Conservation (phyloP, 2,113 vertebrate species). For the Cervus canadensis region DNA sequence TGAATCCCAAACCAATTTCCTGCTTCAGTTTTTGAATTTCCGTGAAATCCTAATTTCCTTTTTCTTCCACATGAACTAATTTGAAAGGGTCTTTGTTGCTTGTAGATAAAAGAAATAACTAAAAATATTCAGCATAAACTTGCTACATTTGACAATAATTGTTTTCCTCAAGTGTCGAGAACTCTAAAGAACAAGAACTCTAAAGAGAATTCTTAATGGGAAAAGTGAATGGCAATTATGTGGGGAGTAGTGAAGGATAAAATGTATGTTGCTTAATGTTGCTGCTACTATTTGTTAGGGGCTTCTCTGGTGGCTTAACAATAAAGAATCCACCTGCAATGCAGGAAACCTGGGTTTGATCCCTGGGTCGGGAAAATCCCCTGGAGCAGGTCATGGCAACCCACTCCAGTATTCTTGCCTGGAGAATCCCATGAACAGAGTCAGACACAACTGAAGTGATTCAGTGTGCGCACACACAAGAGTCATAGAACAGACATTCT, state of each 20-base stretch:
- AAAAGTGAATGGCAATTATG: background rate
- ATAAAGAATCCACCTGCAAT: background rate
- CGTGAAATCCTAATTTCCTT: background rate
- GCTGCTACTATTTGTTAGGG: background rate
- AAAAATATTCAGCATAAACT: background rate
- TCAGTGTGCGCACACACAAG: background rate
- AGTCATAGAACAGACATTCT: background rate
- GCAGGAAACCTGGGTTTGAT: background rate
- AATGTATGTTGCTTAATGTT: background rate
- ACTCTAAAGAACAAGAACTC: background rate
- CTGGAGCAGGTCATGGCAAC: background rate
- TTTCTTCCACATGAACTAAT: background rate
- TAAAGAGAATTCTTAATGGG: background rate
- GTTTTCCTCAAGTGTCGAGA: background rate
- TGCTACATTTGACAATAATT: background rate
- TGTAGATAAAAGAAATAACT: background rate
- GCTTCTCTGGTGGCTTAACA: background rate
- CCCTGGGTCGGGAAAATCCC: background rate
- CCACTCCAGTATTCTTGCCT: background rate
- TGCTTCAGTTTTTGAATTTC: background rate
- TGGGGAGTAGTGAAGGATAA: background rate
- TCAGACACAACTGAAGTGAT: background rate
- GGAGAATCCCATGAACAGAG: background rate
- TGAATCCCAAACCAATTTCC: background rate
- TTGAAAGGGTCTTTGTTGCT: background rate